Evolutionary conservation across 2,113 vertebrate species (phyloP).

Genomic region (Sinocyclocheilus maitianheensis): DNA sequence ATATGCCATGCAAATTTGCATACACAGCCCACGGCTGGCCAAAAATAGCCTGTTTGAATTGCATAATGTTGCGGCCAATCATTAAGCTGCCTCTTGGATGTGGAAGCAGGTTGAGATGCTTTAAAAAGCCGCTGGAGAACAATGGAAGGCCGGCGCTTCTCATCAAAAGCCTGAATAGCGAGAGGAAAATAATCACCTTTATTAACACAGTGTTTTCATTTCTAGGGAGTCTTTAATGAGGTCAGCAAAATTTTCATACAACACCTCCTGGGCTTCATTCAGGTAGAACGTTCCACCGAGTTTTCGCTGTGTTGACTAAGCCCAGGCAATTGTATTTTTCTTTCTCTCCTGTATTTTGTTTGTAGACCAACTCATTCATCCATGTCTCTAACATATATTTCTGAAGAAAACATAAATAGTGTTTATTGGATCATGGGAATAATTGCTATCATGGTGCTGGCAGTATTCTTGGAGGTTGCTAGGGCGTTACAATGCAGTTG

Average conservation of each 20-base stretch:
- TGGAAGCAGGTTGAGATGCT: constrained; percentile 32
- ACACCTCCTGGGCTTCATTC: constrained; percentile 10
- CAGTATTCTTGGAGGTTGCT: neutral
- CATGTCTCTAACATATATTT: neutral
- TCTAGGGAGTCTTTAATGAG: constrained; percentile 36
- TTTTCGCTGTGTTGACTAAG: neutral
- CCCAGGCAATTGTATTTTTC: neutral
- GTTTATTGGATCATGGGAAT: neutral
- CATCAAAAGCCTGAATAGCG: constrained; percentile 37
- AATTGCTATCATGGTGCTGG: neutral
- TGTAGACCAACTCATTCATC: neutral
- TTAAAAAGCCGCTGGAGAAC: constrained; percentile 51
- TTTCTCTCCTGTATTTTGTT: neutral
- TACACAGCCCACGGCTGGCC: constrained; percentile 57
- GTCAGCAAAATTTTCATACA: neutral
- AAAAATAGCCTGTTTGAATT: constrained; percentile 64
- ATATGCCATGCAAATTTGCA: constrained; percentile 43
- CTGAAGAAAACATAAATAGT: neutral
- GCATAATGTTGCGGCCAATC: constrained; percentile 45
- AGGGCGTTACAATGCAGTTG: neutral
- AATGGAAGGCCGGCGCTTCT: constrained; percentile 40
- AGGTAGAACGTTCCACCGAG: neutral
- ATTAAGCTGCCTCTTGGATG: constrained; percentile 53
- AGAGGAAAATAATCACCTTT: constrained; percentile 49
- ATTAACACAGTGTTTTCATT: constrained; percentile 43